A percentile compares a stretch with the other conserved stretches of the same genome.
Evolutionary conservation across 2,797 vertebrate species (phyloP).

Genomic region (Remorina albescens): DNA sequence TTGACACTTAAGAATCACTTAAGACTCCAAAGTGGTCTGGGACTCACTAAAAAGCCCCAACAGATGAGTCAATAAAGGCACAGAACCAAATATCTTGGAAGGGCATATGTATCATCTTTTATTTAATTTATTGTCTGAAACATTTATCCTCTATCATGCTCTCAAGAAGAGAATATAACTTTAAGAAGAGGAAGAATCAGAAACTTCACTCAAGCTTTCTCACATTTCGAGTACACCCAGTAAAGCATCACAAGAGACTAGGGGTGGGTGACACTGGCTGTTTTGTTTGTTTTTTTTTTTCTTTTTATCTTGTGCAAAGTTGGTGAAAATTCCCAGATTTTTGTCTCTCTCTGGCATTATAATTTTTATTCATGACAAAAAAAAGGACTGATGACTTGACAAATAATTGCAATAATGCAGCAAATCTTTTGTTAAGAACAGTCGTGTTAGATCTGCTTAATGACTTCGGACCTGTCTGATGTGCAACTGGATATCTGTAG

Average conservation of each 20-base stretch:
- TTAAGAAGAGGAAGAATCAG: background rate
- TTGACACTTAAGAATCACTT: background rate
- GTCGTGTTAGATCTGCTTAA: background rate
- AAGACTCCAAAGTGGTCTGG: background rate
- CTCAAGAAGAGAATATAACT: constrained; percentile 1
- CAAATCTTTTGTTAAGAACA: too few relatives aligned
- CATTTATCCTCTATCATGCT: background rate
- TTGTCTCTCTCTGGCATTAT: background rate
- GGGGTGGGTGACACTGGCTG: background rate
- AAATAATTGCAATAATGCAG: background rate
- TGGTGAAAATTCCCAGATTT: background rate
- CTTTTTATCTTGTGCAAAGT: background rate
- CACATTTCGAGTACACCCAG: background rate
- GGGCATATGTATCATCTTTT: too few relatives aligned
- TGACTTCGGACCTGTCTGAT: too few relatives aligned
- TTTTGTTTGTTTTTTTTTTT: too few relatives aligned
- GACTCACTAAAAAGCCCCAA: background rate
- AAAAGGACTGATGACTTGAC: too few relatives aligned
- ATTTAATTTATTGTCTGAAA: constrained; percentile 8
- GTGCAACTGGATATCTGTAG: too few relatives aligned
- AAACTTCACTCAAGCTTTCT: constrained; percentile 8
- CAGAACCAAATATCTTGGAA: too few relatives aligned
- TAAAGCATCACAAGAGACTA: background rate
- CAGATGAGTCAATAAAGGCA: background rate
- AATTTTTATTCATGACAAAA: too few relatives aligned